Percentiles rank a stretch among this genome's conserved stretches.
Evolutionary conservation across 2,888 invertebrate species (phyloP).

Genomic region (Apantesis nais): DNA sequence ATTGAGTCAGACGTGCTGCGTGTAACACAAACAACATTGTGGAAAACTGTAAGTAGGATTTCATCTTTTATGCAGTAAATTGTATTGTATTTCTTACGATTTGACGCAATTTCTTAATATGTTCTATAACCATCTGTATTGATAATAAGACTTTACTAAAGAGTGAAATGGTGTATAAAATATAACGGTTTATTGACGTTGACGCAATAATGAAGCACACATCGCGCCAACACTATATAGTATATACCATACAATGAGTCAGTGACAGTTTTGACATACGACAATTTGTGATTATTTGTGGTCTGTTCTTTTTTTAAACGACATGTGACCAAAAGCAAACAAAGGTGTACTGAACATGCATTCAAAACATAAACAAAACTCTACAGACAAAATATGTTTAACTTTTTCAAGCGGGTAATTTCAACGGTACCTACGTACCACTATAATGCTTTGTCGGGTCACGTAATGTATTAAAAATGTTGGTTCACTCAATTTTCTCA

Average conservation of each 20-base stretch:
- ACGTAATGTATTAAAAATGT: slow-evolving; percentile 19
- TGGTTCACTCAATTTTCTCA: slow-evolving; percentile 18
- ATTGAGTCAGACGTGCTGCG: slow-evolving; percentile 47
- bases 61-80: slow-evolving; percentile 9
- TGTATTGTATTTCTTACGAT: slow-evolving; percentile 2
- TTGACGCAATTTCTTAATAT: not conserved
- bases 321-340: slow-evolving; percentile 2
- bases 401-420: slow-evolving; percentile 2
- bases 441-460: slow-evolving; percentile 2
- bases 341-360: slow-evolving; percentile 8
- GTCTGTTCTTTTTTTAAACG: slow-evolving; percentile 13
- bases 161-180: slow-evolving; percentile 14
- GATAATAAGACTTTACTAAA: slow-evolving; percentile 3
- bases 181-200: slow-evolving; percentile 6
- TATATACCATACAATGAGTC: slow-evolving; percentile 3
- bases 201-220: not conserved
- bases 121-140: not conserved
- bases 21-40: slow-evolving; percentile 28
- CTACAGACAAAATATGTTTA: not conserved
- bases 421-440: slow-evolving; percentile 6
- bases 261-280: not conserved
- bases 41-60: slow-evolving; percentile 41
- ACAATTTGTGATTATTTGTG: not conserved
- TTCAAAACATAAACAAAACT: slow-evolving; percentile 2
- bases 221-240: not conserved